Percentiles rank a stretch among this genome's conserved stretches.
Evolutionary conservation across 2,113 vertebrate species (phyloP).

Genomic region (Rissa tridactyla): DNA sequence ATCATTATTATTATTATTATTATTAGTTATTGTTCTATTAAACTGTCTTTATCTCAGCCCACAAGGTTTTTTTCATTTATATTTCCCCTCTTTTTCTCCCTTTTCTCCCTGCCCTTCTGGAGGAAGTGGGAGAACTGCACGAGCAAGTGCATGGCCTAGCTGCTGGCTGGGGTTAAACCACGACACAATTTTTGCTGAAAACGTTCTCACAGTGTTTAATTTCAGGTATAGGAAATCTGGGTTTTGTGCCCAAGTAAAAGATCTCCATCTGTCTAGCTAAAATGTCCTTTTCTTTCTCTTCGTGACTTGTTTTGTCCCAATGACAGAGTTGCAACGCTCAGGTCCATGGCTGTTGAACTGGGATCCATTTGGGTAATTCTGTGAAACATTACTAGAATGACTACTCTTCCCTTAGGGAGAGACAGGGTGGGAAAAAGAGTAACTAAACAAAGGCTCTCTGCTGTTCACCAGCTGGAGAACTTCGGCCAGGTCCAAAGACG

Average conservation of each 20-base stretch:
- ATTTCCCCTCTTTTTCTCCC: neutral
- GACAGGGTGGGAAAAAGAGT: neutral
- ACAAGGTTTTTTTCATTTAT: neutral
- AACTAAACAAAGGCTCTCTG: neutral
- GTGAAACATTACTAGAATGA: neutral
- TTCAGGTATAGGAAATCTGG: neutral
- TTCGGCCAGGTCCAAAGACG: neutral
- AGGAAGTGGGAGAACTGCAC: neutral
- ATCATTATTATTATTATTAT: neutral
- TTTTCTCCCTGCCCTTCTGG: neutral
- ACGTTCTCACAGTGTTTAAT: neutral
- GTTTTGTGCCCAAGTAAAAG: neutral
- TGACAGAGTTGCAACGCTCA: neutral
- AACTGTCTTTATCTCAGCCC: neutral
- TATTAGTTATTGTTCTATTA: neutral
- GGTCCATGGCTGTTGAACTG: neutral
- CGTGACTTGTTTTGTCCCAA: rapidly evolving
- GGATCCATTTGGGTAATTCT: neutral
- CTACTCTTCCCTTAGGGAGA: neutral
- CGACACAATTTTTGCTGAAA: neutral
- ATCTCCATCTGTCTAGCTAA: neutral
- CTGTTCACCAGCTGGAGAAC: neutral
- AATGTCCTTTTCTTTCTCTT: neutral
- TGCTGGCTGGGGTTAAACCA: neutral
- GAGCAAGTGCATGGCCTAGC: neutral